Evolutionary conservation across 2,113 vertebrate genomes (phyloP), one percentile per base, ranked within the genome.

Genomic region (Acrocephalus kingi): DNA sequence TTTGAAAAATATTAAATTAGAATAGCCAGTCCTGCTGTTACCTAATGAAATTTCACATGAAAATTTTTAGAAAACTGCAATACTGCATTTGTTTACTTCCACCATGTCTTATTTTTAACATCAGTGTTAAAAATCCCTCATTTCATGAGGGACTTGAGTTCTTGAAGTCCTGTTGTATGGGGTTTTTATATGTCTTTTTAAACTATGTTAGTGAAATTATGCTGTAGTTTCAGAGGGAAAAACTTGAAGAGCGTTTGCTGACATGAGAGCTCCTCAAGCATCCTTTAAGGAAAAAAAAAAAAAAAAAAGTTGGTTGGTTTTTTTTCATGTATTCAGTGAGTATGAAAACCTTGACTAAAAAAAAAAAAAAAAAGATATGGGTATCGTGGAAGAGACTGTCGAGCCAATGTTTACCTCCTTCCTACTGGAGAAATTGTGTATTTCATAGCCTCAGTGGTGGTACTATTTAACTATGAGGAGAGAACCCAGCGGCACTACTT

Each of bases 361-460:
- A 27, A n/a, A 98, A 27, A n/a, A 98, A 98, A 98, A 45, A 9
- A 18, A 15, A 97, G 99, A 95, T 99, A 99, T 6, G 99, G 99
- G 55, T 99, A 99, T 96, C 98, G 99, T 43, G 99, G 99, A 82
- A 98, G 99, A 93, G 99, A 99, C 94, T 99, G 99, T 96, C 97
- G 99, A 96, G 99, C 99, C 43, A 99, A 99, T 76, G 98, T 99
- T 95, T 99, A 98, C 98, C 98, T 99, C 95, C 98, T 99, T 84
- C 99, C 99, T 84, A 99, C 99, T 0, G 99, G 99, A 75, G 99
- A 99, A 97, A 99, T 99, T 3, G 99, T 99, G 7, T 99, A 99
- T 97, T 99, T 99, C 94, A 98, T 99, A 27, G 99, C 99, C 24
- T 99, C 99, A 0, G 98, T 99, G 30, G 99, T 99, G 28, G 99